Conservation (phyloP, 2,113 vertebrate genomes). For the Sinocyclocheilus grahami region DNA sequence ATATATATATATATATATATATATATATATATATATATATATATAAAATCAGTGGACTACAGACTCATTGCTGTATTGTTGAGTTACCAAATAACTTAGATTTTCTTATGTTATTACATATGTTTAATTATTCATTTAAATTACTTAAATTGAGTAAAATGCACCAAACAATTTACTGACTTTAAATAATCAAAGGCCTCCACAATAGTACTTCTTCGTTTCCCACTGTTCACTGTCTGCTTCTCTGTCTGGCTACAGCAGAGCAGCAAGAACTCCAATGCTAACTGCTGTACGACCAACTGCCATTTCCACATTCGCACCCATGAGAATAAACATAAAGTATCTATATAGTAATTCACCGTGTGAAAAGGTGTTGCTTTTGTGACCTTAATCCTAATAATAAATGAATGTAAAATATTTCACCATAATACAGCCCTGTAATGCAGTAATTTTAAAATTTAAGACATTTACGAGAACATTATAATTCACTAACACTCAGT, state of each 20-base stretch:
- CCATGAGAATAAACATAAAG: conserved; percentile 51
- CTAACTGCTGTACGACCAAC: too few relatives aligned
- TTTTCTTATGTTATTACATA: neutral
- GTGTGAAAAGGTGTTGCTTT: neutral
- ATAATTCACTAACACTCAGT: neutral
- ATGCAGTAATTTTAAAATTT: neutral
- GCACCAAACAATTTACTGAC: neutral
- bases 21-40: too few relatives aligned
- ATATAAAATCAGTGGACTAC: too few relatives aligned
- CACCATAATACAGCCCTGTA: neutral
- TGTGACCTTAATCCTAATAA: neutral
- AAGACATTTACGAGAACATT: neutral
- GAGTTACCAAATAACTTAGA: too few relatives aligned
- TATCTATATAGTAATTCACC: neutral
- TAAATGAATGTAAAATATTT: neutral
- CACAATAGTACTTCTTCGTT: conserved; percentile 32
- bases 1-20: too few relatives aligned
- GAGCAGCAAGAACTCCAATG: conserved; percentile 19
- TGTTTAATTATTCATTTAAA: neutral
- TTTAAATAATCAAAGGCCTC: conserved; percentile 21
- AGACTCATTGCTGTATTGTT: too few relatives aligned
- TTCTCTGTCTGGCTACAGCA: conserved; percentile 45
- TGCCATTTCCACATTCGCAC: conserved; percentile 52
- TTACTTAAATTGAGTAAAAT: neutral
- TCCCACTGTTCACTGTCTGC: conserved; percentile 48